Evolutionary conservation across 2,797 vertebrate species (phyloP), one percentile per base, ranked within the genome.

Genomic region (Benthosema pterotum): DNA sequence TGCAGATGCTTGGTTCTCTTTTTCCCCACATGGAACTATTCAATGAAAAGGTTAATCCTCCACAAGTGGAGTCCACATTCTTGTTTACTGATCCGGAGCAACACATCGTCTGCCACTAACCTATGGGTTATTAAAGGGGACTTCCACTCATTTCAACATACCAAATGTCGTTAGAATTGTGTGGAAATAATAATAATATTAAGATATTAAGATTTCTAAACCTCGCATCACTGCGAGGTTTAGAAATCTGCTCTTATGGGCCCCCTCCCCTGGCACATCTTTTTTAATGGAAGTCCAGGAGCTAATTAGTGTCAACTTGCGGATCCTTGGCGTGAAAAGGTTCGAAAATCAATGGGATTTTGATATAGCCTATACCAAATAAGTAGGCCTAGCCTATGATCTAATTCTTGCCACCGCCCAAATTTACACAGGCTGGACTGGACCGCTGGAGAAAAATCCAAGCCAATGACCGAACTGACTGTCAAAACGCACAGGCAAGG

Each of bases 381-480:
- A 38, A 9, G 3, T 25, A 25, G 3, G 22, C 28, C 28, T 32
- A 9, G 32, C 32, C 32, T 38, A 46, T 46, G 45, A 46, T 15
- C 45, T 38, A 13, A 13, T 46, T 15, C 45, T 3, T 15, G 45
- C 45, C 45, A 19, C 42, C 47, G 38, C n/a, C 46, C 47, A 50
- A 38, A 15, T 46, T 9, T 43, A 65, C 72, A 11, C 75, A 76
- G 79, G 79, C 72, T 74, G 67, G 55, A 61, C 57, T 63, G 76
- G 58, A 63, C 19, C 52, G 62, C 57, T 63, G 76, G 58, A 63
- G 17, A 49, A 22, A 75, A 68, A 68, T 56, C 43, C 68, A 49
- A 77, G 80, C 86, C 87, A 89, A 88, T 88, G 79, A 79, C 51
- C 43, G 68, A 38, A 38, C 32, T 38, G 32, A 38, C 32, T 38